These are phyloP conservation scores for Strix aluco DNA, from an alignment of 2,113 vertebrate genomes.

Conservation along the genomic window DNA sequence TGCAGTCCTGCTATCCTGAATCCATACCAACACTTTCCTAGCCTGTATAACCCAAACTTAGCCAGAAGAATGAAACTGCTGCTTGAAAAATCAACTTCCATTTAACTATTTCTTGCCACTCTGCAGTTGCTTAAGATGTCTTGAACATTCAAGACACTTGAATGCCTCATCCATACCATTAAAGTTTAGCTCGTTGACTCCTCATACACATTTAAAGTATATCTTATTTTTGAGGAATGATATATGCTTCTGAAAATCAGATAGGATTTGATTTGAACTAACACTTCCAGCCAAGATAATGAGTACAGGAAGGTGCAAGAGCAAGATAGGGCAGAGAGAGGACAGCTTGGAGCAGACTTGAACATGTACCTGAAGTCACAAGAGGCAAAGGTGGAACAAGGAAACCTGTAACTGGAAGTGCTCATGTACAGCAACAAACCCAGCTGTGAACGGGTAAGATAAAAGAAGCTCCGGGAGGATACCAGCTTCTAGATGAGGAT, in stretches of 20 bases:
- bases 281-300: not conserved
- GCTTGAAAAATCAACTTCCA: not conserved
- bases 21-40: not conserved
- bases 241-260: not conserved
- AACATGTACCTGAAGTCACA: not conserved
- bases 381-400: not conserved
- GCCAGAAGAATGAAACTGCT: not conserved
- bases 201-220: not conserved
- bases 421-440: not conserved
- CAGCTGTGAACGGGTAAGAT: fast-evolving
- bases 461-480: not conserved
- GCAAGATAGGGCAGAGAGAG: fast-evolving
- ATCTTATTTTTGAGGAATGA: not conserved
- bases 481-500: not conserved
- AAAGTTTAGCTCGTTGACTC: not conserved
- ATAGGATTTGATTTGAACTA: not conserved
- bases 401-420: not conserved
- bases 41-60: not conserved
- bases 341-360: not conserved
- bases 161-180: fast-evolving
- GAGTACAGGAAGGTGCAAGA: not conserved
- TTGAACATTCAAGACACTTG: not conserved
- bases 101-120: not conserved
- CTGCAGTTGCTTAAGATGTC: not conserved
- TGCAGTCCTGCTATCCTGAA: not conserved